A percentile compares a stretch with the other conserved stretches of the same genome.
phyloP scores from a whole-genome alignment of 1,140 invertebrate genomes.

The Megalonaias nervosa region DNA sequence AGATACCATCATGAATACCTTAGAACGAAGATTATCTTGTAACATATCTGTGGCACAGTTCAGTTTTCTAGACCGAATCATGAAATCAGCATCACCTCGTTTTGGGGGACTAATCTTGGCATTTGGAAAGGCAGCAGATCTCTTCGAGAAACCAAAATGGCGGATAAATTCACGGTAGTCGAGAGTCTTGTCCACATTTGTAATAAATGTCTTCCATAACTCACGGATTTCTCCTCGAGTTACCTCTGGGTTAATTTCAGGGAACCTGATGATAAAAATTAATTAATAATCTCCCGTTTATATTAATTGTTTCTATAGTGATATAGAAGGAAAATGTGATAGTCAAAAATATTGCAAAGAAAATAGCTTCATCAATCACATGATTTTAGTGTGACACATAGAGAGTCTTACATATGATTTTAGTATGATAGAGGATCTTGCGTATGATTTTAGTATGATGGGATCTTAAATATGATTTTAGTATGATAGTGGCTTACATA shows the following conservation, averaged over 20 bases:
- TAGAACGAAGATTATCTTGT: conserved; percentile 66
- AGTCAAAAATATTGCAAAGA: no score
- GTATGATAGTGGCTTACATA: no score
- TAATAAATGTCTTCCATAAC: conserved; percentile 70
- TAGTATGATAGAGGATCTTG: no score
- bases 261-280: conserved; percentile 52
- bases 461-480: no score
- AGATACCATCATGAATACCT: conserved; percentile 49
- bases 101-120: conserved; percentile 68
- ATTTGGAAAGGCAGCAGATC: conserved; percentile 69
- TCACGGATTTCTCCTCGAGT: conserved; percentile 69
- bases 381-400: no score
- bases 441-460: no score
- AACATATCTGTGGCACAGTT: conserved; percentile 69
- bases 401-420: no score
- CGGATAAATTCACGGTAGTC: conserved; percentile 70
- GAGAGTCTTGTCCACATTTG: conserved; percentile 67
- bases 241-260: conserved; percentile 64
- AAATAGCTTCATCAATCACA: no score
- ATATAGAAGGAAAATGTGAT: no score
- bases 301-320: background rate
- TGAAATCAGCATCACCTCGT: conserved; percentile 68
- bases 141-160: conserved; percentile 69
- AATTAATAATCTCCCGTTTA: background rate
- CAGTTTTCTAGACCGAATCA: conserved; percentile 69